Conservation (phyloP, 2,888 invertebrate genomes). For the Apoderus coryli region DNA sequence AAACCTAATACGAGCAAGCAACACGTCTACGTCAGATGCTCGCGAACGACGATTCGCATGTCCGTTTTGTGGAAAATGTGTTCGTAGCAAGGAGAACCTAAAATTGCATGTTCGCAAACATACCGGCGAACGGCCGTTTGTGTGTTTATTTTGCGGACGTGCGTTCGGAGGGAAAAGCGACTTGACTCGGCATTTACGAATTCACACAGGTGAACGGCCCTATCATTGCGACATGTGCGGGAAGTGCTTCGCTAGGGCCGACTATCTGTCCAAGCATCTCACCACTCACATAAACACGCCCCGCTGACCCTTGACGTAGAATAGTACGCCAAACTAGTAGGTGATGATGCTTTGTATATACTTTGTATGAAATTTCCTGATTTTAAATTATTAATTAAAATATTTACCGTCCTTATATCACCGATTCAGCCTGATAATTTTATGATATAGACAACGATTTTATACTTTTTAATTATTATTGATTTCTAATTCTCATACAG, state of each 20-base stretch:
- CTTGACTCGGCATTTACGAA: slow-evolving; percentile 70
- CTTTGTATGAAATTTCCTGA: too few relatives aligned
- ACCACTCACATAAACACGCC: slow-evolving; percentile 78
- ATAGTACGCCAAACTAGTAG: too few relatives aligned
- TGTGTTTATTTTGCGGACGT: slow-evolving; percentile 76
- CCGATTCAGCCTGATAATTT: slow-evolving; percentile 21
- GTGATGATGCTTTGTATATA: too few relatives aligned
- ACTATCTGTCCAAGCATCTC: slow-evolving; percentile 80
- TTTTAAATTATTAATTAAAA: too few relatives aligned
- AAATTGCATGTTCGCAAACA: slow-evolving; percentile 80
- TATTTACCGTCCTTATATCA: slow-evolving; percentile 20
- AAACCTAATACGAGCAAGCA: slow-evolving; percentile 49
- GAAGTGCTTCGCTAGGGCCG: slow-evolving; percentile 80
- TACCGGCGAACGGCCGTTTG: slow-evolving; percentile 80
- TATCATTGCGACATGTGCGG: slow-evolving; percentile 88
- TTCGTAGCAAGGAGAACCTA: slow-evolving; percentile 75
- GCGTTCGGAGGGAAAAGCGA: slow-evolving; percentile 84
- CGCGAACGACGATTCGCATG: slow-evolving; percentile 70
- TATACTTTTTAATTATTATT: too few relatives aligned
- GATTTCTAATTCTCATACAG: too few relatives aligned
- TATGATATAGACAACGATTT: too few relatives aligned
- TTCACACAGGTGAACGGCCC: slow-evolving; percentile 79
- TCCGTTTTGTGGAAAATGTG: slow-evolving; percentile 81
- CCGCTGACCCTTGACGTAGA: slow-evolving; percentile 35
- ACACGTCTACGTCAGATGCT: slow-evolving; percentile 44